Evolutionary conservation across 2,797 vertebrate genomes (phyloP).

Genomic region (Tadarida brasiliensis): DNA sequence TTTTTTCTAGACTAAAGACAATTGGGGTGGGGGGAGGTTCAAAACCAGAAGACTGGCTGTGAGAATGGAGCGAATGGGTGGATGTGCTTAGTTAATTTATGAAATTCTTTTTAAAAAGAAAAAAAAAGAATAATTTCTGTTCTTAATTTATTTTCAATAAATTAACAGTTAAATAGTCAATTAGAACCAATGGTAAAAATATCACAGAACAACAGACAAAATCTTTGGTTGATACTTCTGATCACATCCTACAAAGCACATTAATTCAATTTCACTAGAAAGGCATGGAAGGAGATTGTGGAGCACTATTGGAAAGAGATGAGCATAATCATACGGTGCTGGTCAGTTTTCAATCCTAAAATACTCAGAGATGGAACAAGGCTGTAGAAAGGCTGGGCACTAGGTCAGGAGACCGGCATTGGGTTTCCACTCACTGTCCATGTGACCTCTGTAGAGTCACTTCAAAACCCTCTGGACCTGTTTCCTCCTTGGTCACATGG

Average conservation of each 20-base stretch:
- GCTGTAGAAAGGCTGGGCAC: neutral
- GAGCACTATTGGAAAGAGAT: neutral
- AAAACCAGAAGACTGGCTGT: neutral
- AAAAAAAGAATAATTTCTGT: constrained; percentile 61
- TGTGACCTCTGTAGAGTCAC: neutral
- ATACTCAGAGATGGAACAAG: neutral
- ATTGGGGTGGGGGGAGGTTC: neutral
- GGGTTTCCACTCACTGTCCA: neutral
- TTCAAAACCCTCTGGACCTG: neutral
- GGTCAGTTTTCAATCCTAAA: constrained; percentile 43
- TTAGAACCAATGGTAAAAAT: constrained; percentile 60
- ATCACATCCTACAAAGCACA: constrained; percentile 72
- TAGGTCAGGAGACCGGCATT: neutral
- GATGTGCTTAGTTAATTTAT: neutral
- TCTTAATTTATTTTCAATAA: constrained; percentile 89
- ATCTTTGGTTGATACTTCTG: constrained; percentile 88
- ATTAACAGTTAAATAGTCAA: constrained; percentile 85
- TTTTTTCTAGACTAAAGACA: neutral
- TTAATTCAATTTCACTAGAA: constrained; percentile 40
- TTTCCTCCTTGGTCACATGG: constrained; percentile 32
- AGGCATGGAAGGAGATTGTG: neutral
- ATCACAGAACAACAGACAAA: constrained; percentile 76
- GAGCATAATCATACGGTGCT: neutral
- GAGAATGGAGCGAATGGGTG: neutral
- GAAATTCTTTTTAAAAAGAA: constrained; percentile 17